Evolutionary conservation across 1,140 invertebrate genomes (phyloP), one percentile per base, ranked within the genome.

Genomic region (Solenopsis invicta): DNA sequence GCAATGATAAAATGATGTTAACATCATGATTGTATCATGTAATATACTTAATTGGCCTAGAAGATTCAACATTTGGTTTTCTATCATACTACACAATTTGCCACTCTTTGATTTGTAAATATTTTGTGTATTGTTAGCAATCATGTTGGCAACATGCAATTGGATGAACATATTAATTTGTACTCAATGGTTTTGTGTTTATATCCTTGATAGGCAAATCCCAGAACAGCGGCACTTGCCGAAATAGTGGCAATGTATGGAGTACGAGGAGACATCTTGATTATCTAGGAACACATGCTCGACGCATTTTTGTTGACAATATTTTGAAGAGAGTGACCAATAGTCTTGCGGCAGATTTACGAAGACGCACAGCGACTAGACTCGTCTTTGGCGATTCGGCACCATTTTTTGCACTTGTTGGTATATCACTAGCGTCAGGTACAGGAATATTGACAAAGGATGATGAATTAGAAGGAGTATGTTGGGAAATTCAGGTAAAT

Each of bases 391-490:
- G 97, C 0, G 97, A 97, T 93, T 97, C 97, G 0, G 96, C 96
- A 9, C 97, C 97, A 1, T 97, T 98, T 88, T 97, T 98, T 91
- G 97, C 97, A 29, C 93, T 98, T 4, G 97, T 98, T 56, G 98
- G 97, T 13, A 96, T 98, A 1, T 97, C 97, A 62, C 93, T 98
- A 75, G 97, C 97, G 8, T 97, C 97, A 41, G 97, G 97, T 2
- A 96, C 96, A 64, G 97, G 97, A 5, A 96, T 98, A 67, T 93
- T 98, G n/a, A 98, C 97, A 2, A 97, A 97, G 91, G 97, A 98
- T 86, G 97, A 98, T 93, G 97, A 98, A 95, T 92, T 98, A 9
- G 97, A 98, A 94, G 97, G 96, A 52, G 96, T 98, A 16, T 98
- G 97, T 89, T 97, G 96, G 96, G 97, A 98, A 95, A 98, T 98